phyloP scores from a whole-genome alignment of 2,888 invertebrate genomes.

The Gnatocerus cornutus region DNA sequence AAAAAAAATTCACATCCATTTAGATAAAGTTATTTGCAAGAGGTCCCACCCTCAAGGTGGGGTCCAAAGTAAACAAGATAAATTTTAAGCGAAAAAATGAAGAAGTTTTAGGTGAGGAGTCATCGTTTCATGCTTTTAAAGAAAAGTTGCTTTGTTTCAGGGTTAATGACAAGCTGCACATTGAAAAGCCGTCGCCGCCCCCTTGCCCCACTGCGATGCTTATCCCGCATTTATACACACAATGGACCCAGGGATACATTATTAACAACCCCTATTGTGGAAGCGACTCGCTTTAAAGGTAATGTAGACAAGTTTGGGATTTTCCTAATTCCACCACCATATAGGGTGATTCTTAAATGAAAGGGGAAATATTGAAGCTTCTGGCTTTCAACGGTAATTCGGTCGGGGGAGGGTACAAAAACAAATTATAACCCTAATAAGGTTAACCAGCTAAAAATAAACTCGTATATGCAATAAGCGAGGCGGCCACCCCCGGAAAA shows the following conservation, averaged over 20 bases:
- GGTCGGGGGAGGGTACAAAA: no score
- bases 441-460: no score
- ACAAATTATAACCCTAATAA: no score
- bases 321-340: constrained; percentile 4
- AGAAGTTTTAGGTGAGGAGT: neutral
- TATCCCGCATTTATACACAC: constrained; percentile 27
- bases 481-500: neutral
- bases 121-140: neutral
- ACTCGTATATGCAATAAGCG: neutral
- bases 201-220: neutral
- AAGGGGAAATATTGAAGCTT: no score
- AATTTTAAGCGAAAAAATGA: neutral
- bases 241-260: constrained; percentile 31
- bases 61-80: constrained; percentile 3
- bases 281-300: constrained; percentile 11
- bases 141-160: constrained; percentile 21
- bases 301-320: constrained; percentile 16
- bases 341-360: no score
- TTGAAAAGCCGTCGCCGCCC: constrained; percentile 9
- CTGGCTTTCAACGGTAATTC: no score
- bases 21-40: constrained; percentile 1
- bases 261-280: constrained; percentile 33
- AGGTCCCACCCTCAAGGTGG: neutral
- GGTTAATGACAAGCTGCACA: constrained; percentile 28
- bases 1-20: constrained; percentile 4